These are phyloP conservation scores for Scaptomyza parva DNA, from an alignment of 2,888 invertebrate species.

Conservation along the genomic window DNA sequence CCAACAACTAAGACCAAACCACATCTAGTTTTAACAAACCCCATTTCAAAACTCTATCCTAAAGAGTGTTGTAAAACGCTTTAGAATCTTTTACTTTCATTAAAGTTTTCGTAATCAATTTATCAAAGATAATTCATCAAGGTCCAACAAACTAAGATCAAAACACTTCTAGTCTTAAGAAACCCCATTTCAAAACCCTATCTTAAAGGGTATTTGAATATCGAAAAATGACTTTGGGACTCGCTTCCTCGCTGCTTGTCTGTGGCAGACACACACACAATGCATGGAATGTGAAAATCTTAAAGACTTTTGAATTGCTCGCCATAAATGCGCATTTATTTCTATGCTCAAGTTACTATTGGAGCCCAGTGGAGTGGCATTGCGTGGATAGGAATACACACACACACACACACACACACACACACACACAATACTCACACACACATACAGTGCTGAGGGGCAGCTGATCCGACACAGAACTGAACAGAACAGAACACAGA, in stretches of 20 bases:
- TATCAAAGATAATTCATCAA: no score
- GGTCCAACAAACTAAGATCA: no score
- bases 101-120: no score
- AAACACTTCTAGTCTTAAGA: no score
- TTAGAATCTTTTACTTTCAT: no score
- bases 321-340: constrained; percentile 80
- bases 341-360: constrained; percentile 75
- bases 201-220: constrained; percentile 64
- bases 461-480: constrained; percentile 29
- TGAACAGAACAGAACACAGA: constrained; percentile 1
- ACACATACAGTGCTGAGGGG: constrained; percentile 42
- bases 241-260: constrained; percentile 65
- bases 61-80: constrained; percentile 69
- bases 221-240: constrained; percentile 50
- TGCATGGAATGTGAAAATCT: constrained; percentile 80
- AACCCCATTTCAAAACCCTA: neutral
- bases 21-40: no score
- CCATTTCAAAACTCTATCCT: neutral
- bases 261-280: constrained; percentile 69
- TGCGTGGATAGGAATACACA: neutral
- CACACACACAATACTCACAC: constrained; percentile 32
- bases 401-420: constrained; percentile 33
- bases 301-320: constrained; percentile 81
- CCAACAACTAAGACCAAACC: no score
- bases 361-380: constrained; percentile 18